Percentiles rank a stretch among this genome's conserved stretches.
Evolutionary conservation across 1,140 invertebrate species (phyloP).

Genomic region (Chlorops oryzae): DNA sequence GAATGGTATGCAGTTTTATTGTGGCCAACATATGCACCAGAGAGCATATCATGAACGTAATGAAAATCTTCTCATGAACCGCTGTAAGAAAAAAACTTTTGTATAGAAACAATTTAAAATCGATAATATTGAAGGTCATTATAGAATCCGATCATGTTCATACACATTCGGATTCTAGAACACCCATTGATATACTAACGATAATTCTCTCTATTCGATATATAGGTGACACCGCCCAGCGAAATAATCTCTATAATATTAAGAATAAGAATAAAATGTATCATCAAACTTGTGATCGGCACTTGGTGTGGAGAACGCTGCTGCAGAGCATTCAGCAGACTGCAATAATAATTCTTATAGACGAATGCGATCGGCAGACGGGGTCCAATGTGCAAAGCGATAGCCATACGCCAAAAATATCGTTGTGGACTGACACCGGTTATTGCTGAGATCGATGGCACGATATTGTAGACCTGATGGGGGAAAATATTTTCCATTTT

Average conservation of each 20-base stretch:
- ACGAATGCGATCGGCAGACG: conserved; percentile 77
- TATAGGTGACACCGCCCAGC: conserved; percentile 82
- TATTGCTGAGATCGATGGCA: conserved; percentile 87
- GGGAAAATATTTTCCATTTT: neutral
- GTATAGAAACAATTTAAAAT: conserved; percentile 11
- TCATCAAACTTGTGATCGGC: conserved; percentile 54
- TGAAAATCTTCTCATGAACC: conserved; percentile 87
- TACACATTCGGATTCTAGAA: no score
- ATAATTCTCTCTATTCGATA: conserved; percentile 91
- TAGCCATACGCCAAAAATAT: conserved; percentile 86
- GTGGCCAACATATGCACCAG: conserved; percentile 72
- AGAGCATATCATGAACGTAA: conserved; percentile 83
- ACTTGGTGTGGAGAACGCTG: conserved; percentile 49
- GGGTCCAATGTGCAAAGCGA: conserved; percentile 83
- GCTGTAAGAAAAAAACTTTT: conserved; percentile 63
- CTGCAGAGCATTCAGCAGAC: conserved; percentile 56
- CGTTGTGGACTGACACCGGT: conserved; percentile 84
- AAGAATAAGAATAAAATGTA: conserved; percentile 74
- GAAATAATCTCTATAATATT: conserved; percentile 78
- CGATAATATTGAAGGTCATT: conserved; percentile 13
- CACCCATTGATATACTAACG: conserved; percentile 60
- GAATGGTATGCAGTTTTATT: conserved; percentile 37
- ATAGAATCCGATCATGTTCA: conserved; percentile 3
- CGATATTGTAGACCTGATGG: conserved; percentile 78
- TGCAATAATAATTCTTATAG: conserved; percentile 74